phyloP scores from a whole-genome alignment of 2,113 vertebrate species.

The Nothocercus nigrocapillus region DNA sequence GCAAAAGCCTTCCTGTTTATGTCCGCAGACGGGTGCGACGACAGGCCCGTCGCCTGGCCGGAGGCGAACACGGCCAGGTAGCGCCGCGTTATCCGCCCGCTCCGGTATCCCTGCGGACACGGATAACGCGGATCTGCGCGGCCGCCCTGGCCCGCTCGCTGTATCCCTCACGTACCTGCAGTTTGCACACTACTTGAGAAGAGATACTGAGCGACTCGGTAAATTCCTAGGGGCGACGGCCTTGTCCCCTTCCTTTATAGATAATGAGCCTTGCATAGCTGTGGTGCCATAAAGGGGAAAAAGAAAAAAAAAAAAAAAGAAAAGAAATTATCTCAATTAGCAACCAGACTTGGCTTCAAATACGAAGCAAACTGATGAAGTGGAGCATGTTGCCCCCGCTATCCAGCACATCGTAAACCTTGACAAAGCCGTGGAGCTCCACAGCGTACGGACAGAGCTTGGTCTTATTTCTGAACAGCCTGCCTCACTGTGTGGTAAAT shows the following conservation, averaged over 20 bases:
- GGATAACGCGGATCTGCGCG: fast-evolving
- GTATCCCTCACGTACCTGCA: fast-evolving
- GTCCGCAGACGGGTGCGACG: fast-evolving
- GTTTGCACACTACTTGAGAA: too few species aligned
- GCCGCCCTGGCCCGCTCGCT: fast-evolving
- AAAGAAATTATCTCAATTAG: background rate
- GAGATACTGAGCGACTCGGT: fast-evolving
- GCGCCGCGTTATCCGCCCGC: background rate
- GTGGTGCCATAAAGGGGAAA: fast-evolving
- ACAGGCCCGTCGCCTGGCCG: fast-evolving
- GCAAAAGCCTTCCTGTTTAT: background rate
- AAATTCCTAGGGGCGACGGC: too few species aligned
- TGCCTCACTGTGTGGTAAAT: background rate
- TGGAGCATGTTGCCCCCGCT: background rate
- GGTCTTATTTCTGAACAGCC: background rate
- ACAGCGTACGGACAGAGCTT: background rate
- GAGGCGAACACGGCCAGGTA: fast-evolving
- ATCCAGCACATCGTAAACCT: background rate
- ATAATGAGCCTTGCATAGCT: background rate
- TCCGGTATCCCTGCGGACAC: fast-evolving
- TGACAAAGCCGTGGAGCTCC: fast-evolving
- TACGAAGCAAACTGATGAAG: background rate
- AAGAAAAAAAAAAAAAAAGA: background rate
- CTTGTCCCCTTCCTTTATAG: background rate
- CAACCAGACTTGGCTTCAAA: too few species aligned